phyloP scores from a whole-genome alignment of 2,797 vertebrate species.

The Mormyrops attenuatus region DNA sequence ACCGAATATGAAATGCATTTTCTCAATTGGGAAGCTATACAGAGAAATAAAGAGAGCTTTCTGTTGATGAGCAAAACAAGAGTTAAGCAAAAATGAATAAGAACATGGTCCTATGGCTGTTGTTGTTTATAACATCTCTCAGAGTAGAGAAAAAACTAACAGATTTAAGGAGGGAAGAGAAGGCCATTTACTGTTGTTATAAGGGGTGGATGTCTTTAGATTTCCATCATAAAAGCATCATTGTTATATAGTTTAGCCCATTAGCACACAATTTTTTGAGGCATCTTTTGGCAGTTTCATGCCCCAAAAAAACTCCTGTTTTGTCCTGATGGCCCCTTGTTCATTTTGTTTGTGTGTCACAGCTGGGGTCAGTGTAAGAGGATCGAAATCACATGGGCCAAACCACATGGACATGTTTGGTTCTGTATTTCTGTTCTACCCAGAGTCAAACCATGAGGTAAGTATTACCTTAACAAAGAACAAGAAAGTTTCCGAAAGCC shows the following conservation, averaged over 20 bases:
- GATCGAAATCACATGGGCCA: not conserved
- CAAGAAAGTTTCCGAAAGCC: not conserved
- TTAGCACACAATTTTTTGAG: not conserved
- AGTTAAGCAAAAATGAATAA: not conserved
- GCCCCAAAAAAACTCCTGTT: not conserved
- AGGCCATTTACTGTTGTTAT: not conserved
- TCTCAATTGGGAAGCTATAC: not conserved
- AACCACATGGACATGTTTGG: not conserved
- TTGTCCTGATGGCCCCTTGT: not conserved
- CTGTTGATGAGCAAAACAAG: not conserved
- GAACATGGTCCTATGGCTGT: not conserved
- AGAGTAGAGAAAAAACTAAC: not conserved
- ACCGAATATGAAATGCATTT: not conserved
- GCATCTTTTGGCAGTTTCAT: not conserved
- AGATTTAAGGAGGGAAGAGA: not conserved
- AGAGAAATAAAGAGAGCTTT: not conserved
- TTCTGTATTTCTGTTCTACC: not conserved
- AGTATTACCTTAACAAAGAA: not conserved
- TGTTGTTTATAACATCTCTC: not conserved
- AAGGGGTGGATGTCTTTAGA: not conserved
- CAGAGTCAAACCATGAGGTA: not conserved
- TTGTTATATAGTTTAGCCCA: not conserved
- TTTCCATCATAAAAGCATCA: not conserved
- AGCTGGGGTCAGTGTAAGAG: not conserved
- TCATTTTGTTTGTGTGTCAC: not conserved